Conservation (phyloP, 2,113 vertebrate species). For the Urocolius indicus region DNA sequence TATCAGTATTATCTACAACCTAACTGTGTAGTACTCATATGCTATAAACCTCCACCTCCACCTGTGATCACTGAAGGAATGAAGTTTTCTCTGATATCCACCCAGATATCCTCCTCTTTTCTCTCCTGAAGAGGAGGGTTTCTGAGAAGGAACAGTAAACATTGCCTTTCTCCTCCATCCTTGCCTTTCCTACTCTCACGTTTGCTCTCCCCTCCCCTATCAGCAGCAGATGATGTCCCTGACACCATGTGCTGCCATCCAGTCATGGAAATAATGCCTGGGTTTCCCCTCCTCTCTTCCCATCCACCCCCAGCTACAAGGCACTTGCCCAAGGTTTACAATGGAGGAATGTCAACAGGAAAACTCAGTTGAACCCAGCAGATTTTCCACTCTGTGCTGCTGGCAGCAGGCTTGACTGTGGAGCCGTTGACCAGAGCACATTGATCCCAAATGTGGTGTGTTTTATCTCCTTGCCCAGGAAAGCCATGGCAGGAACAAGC, state of each 20-base stretch:
- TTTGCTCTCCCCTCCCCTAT: not conserved
- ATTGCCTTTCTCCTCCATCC: not conserved
- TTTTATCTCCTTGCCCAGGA: not conserved
- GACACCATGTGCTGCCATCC: accelerated
- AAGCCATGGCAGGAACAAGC: not conserved
- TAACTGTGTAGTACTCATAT: not conserved
- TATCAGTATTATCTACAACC: not conserved
- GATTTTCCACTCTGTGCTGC: not conserved
- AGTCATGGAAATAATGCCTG: accelerated
- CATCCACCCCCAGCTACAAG: accelerated
- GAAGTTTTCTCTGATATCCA: not conserved
- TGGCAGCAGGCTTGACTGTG: not conserved
- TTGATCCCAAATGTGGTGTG: accelerated
- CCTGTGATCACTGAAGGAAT: not conserved
- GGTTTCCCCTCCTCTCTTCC: not conserved
- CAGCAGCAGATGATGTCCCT: not conserved
- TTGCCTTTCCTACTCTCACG: not conserved
- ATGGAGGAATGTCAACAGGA: not conserved
- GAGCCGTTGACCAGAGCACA: not conserved
- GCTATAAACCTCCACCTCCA: not conserved
- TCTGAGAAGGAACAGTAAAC: not conserved
- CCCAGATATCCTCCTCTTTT: not conserved
- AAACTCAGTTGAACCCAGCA: not conserved
- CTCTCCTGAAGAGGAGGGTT: not conserved
- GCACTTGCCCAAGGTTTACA: not conserved